A percentile compares a stretch with the other conserved stretches of the same genome.
These are phyloP conservation scores for Hedya salicella DNA, from an alignment of 2,888 invertebrate genomes.

Conservation along the genomic window DNA sequence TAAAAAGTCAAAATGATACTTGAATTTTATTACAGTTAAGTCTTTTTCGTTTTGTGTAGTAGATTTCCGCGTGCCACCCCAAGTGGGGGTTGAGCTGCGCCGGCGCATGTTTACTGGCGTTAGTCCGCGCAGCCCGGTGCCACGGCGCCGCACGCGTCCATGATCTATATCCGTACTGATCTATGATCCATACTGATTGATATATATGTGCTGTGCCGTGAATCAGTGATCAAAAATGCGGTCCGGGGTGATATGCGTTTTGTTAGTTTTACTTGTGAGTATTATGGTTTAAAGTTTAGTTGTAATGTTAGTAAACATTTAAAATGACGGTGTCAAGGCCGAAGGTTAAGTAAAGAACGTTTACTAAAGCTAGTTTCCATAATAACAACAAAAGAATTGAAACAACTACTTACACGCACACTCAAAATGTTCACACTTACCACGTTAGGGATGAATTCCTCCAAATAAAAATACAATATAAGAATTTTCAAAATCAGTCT, in stretches of 20 bases:
- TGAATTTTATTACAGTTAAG: neutral
- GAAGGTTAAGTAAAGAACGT: too few relatives aligned
- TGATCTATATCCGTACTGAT: slow-evolving; percentile 36
- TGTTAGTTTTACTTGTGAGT: slow-evolving; percentile 75
- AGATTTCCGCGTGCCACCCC: slow-evolving; percentile 40
- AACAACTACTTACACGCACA: too few relatives aligned
- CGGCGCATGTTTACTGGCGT: slow-evolving; percentile 23
- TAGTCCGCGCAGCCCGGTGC: slow-evolving; percentile 65
- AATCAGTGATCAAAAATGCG: slow-evolving; percentile 70
- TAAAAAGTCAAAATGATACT: neutral
- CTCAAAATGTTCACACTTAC: too few relatives aligned
- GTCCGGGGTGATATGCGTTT: slow-evolving; percentile 72
- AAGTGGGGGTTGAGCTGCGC: slow-evolving; percentile 33
- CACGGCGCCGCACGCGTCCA: slow-evolving; percentile 64
- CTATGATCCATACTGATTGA: slow-evolving; percentile 22
- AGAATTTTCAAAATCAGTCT: too few relatives aligned
- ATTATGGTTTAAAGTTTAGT: slow-evolving; percentile 40
- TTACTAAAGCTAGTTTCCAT: too few relatives aligned
- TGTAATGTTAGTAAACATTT: neutral
- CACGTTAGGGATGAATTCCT: too few relatives aligned
- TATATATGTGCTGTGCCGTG: slow-evolving; percentile 59
- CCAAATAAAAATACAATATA: too few relatives aligned
- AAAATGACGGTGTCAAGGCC: too few relatives aligned
- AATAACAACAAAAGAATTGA: too few relatives aligned
- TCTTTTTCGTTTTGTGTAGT: neutral